Conservation (phyloP, 2,797 vertebrate species). For the Malurus leucopterus region DNA sequence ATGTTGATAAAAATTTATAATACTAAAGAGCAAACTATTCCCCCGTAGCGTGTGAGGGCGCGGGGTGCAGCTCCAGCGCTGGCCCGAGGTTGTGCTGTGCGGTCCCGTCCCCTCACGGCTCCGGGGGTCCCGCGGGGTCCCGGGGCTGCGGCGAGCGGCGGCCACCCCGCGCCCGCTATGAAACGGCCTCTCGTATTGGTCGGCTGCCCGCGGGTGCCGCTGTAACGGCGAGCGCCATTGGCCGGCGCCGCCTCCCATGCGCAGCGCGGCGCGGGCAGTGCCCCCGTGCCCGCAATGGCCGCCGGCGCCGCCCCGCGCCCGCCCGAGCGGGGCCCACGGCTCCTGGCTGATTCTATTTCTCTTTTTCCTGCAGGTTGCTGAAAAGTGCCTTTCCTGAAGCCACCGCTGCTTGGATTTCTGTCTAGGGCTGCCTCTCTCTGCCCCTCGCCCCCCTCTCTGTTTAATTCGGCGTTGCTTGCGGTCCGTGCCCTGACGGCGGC, state of each 20-base stretch:
- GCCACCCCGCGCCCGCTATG: constrained; percentile 3
- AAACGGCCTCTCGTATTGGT: constrained; percentile 71
- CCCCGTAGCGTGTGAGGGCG: neutral
- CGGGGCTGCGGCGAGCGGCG: neutral
- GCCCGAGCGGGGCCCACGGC: constrained; percentile 21
- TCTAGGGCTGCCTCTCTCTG: constrained; percentile 69
- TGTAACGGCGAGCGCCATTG: constrained; percentile 74
- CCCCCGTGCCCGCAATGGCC: constrained; percentile 64
- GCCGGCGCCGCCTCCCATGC: constrained; percentile 64
- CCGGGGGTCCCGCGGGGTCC: neutral
- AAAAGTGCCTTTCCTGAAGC: constrained; percentile 81
- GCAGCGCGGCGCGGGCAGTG: constrained; percentile 75
- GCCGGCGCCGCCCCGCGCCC: constrained; percentile 60
- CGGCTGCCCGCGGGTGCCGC: constrained; percentile 28
- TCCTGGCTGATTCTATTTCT: constrained; percentile 67
- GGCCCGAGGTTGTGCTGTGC: neutral
- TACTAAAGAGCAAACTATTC: neutral
- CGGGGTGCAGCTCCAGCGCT: neutral
- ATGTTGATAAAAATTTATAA: neutral
- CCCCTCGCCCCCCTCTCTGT: constrained; percentile 1
- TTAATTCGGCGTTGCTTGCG: constrained; percentile 61
- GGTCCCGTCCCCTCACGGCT: too few species aligned
- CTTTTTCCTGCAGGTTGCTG: constrained; percentile 78
- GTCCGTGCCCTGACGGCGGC: constrained; percentile 58
- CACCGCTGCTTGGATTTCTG: constrained; percentile 75